phyloP scores from a whole-genome alignment of 1,140 invertebrate genomes.

The Trialeurodes vaporariorum region DNA sequence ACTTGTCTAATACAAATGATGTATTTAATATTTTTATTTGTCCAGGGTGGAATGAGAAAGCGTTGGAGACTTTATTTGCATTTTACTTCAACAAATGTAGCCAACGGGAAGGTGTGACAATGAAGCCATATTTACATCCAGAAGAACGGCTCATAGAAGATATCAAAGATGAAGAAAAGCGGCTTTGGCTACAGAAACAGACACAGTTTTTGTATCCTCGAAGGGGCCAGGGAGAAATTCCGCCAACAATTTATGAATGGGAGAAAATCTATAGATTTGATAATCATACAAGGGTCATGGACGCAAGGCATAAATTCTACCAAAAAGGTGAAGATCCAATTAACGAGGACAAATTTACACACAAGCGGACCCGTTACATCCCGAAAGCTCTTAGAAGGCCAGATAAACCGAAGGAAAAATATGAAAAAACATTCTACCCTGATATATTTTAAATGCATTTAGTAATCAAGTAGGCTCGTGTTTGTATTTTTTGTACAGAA shows the following conservation, averaged over 20 bases:
- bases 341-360: not conserved
- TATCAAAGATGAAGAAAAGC: not conserved
- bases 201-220: not conserved
- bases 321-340: not conserved
- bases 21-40: too few relatives aligned
- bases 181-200: not conserved
- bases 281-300: not conserved
- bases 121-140: not conserved
- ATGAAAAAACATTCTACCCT: not conserved
- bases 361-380: not conserved
- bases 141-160: not conserved
- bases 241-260: not conserved
- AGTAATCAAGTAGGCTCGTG: not conserved
- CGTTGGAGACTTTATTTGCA: not conserved
- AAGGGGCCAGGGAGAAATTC: not conserved
- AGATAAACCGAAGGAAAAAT: not conserved
- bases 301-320: not conserved
- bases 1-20: too few relatives aligned
- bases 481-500: slow-evolving; percentile 22
- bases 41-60: not conserved
- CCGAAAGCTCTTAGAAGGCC: not conserved
- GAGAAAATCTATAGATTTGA: not conserved
- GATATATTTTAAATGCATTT: not conserved
- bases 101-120: not conserved
- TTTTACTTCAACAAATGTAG: not conserved